Conservation (phyloP, 2,888 invertebrate species). For the Nipponacmea schrenckii region DNA sequence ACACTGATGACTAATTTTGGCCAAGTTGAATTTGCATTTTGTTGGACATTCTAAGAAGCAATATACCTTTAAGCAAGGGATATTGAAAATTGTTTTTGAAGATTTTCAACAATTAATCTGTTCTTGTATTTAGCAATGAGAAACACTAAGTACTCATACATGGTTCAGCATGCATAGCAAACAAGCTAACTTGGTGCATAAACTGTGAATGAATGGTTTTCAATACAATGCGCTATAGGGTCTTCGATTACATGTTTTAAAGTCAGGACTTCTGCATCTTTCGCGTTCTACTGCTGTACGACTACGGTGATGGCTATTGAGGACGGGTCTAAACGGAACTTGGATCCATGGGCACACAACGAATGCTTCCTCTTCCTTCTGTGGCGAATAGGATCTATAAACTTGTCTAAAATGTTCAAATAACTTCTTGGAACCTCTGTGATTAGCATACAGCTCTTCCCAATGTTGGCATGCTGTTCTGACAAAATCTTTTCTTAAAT, state of each 20-base stretch:
- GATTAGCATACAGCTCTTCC: slow-evolving; percentile 44
- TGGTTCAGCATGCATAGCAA: too few relatives aligned
- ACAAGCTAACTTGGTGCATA: too few relatives aligned
- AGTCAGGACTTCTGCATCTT: neutral
- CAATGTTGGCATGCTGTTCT: slow-evolving; percentile 47
- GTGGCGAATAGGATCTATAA: slow-evolving; percentile 53
- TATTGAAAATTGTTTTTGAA: too few relatives aligned
- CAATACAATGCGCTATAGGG: neutral
- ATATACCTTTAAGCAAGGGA: too few relatives aligned
- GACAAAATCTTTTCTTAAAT: slow-evolving; percentile 40
- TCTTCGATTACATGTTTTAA: neutral
- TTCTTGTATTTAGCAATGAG: too few relatives aligned
- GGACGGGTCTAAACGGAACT: slow-evolving; percentile 37
- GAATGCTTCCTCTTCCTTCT: slow-evolving; percentile 49
- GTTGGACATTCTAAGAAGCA: too few relatives aligned
- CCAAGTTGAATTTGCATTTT: too few relatives aligned
- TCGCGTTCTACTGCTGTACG: neutral
- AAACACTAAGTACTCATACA: too few relatives aligned
- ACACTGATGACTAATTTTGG: too few relatives aligned
- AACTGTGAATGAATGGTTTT: neutral
- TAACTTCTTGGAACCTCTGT: slow-evolving; percentile 42
- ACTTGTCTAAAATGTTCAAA: slow-evolving; percentile 44
- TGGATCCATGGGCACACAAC: slow-evolving; percentile 57
- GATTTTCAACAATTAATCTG: too few relatives aligned
- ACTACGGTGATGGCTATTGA: neutral